phyloP scores from a whole-genome alignment of 1,140 invertebrate species.

The Pachypeltis micranthus region DNA sequence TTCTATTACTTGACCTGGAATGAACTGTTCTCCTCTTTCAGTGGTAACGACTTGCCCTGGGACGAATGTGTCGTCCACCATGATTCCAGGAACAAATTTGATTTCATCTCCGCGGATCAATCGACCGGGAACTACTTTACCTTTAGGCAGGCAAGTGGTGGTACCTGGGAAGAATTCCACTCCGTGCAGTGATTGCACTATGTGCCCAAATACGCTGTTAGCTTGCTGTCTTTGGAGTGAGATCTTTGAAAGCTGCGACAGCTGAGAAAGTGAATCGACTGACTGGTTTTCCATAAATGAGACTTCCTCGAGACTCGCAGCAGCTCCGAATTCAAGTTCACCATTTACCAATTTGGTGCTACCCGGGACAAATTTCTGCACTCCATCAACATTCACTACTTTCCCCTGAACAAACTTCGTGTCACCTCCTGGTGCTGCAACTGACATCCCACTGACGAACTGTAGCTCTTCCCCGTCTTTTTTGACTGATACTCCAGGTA shows the following conservation, averaged over 20 bases:
- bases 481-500: slow-evolving; percentile 42
- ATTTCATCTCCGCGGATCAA: slow-evolving; percentile 48
- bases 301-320: slow-evolving; percentile 44
- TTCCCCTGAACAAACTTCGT: slow-evolving; percentile 55
- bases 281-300: slow-evolving; percentile 34
- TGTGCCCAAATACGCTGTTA: slow-evolving; percentile 51
- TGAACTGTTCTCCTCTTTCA: slow-evolving; percentile 54
- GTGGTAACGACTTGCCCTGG: slow-evolving; percentile 58
- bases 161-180: slow-evolving; percentile 57
- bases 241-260: background rate
- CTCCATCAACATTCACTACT: slow-evolving; percentile 43
- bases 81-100: slow-evolving; percentile 56
- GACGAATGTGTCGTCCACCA: slow-evolving; percentile 50
- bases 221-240: slow-evolving; percentile 27
- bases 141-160: slow-evolving; percentile 35
- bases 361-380: slow-evolving; percentile 46
- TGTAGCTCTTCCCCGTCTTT: slow-evolving; percentile 33
- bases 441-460: slow-evolving; percentile 52
- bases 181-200: slow-evolving; percentile 51
- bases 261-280: background rate
- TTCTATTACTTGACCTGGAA: slow-evolving; percentile 46
- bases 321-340: slow-evolving; percentile 45
- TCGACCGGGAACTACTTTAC: slow-evolving; percentile 53
- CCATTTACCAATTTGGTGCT: slow-evolving; percentile 38
- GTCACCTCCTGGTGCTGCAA: slow-evolving; percentile 47